Evolutionary conservation across 2,797 vertebrate genomes (phyloP).

Genomic region (Cheirogaleus major): DNA sequence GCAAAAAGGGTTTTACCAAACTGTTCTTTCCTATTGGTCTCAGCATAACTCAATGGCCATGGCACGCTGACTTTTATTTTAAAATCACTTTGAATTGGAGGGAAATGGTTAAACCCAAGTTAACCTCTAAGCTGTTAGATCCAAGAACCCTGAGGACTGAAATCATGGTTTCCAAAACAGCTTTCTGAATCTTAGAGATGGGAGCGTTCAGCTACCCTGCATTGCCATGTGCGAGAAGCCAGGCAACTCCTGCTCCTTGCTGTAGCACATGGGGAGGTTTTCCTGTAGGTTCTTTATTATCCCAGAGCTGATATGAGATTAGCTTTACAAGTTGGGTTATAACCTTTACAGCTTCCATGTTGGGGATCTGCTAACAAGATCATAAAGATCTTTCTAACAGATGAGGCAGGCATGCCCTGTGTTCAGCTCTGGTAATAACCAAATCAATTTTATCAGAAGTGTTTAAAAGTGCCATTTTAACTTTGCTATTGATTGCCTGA

Average conservation of each 20-base stretch:
- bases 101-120: background rate
- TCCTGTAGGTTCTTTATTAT: conserved; percentile 67
- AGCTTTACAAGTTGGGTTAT: conserved; percentile 73
- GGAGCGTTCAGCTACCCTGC: background rate
- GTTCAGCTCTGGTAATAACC: conserved; percentile 49
- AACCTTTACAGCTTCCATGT: conserved; percentile 65
- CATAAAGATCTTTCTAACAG: conserved; percentile 64
- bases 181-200: background rate
- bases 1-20: background rate
- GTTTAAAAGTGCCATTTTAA: conserved; percentile 50
- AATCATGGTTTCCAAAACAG: background rate
- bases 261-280: conserved; percentile 24
- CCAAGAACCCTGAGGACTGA: background rate
- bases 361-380: conserved; percentile 66
- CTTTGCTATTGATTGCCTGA: conserved; percentile 41
- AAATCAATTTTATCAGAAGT: conserved; percentile 57
- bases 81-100: background rate
- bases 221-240: background rate
- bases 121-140: background rate
- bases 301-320: conserved; percentile 63
- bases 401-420: conserved; percentile 43
- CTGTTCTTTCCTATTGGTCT: background rate
- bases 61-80: background rate
- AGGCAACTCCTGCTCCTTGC: background rate
- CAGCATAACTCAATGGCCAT: background rate